Evolutionary conservation across 2,797 vertebrate species (phyloP), one percentile per base, ranked within the genome.

Genomic region (Phrynocephalus forsythii): DNA sequence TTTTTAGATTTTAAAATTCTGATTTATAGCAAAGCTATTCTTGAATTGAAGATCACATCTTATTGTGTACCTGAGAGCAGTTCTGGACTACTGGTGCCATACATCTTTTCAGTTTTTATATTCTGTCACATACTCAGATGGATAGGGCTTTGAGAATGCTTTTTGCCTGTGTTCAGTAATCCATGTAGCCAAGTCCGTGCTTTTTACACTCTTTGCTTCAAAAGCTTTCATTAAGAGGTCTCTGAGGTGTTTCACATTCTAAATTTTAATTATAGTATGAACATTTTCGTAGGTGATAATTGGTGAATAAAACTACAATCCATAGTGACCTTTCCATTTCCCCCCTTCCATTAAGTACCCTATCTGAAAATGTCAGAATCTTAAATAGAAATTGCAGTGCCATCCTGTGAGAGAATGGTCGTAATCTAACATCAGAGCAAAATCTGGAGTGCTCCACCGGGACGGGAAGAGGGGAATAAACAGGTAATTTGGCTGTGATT

Each of bases 291-390:
- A 16, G 24, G 48, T 86, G 60, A 77, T 63, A 33, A 79, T 71
- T 71, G 86, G 22, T 9, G 30, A 60, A 11, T 3, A 85, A 71
- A 56, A 83, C 13, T 28, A 3, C 68, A 22, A 77, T 88, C 87
- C 30, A 82, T 7, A 87, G 2, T 79, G 52, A 72, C 5, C 1
- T 84, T 52, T n/a, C 15, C 77, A 68, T 86, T 76, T 66, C 48
- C 33, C 4, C 1, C n/a, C 1, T 6, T 10, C 0, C 2, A 66
- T 78, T 89, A 86, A 11, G 71, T 3, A 1, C 79, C 56, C 38
- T 85, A 44, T 2, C 6, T 71, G 33, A 56, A 87, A 24, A 72
- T 90, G 87, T 92, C 86, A 67, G 90, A 89, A 82, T 82, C 10
- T 33, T 82, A 24, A 66, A 81, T 13, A 89, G 88, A 80, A 60